A percentile compares a stretch with the other conserved stretches of the same genome.
Evolutionary conservation across 2,113 vertebrate species (phyloP).

Genomic region (Phalacrocorax aristotelis): DNA sequence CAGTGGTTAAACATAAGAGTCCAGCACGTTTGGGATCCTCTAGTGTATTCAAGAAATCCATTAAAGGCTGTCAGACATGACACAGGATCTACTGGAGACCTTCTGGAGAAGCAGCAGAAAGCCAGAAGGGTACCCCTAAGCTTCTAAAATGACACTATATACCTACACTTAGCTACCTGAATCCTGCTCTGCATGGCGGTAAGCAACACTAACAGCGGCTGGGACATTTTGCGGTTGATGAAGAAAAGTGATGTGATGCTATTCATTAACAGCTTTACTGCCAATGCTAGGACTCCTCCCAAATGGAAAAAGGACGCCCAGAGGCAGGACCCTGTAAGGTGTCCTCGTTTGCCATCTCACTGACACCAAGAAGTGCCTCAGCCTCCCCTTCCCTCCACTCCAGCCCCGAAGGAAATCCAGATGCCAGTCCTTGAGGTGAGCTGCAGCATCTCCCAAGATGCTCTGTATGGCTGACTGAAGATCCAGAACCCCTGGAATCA

Average conservation of each 20-base stretch:
- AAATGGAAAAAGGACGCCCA: neutral
- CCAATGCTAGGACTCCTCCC: neutral
- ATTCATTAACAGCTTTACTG: neutral
- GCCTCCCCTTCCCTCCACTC: neutral
- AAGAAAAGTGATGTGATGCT: neutral
- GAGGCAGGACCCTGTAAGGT: neutral
- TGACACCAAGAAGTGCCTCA: neutral
- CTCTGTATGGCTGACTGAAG: neutral
- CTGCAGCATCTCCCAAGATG: neutral
- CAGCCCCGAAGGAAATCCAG: neutral
- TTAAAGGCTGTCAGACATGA: neutral
- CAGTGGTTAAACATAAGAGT: neutral
- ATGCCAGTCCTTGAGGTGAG: neutral
- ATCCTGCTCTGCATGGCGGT: neutral
- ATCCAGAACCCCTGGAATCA: neutral
- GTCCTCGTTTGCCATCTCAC: neutral
- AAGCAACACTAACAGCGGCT: neutral
- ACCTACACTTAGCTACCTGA: neutral
- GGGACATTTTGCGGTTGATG: neutral
- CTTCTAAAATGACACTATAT: neutral
- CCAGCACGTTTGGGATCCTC: neutral
- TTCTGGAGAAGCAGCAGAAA: neutral
- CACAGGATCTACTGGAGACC: neutral
- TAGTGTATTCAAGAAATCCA: neutral
- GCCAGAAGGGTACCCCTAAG: neutral